Percentiles rank a stretch among this genome's conserved stretches.
Evolutionary conservation across 1,140 invertebrate genomes (phyloP).

Genomic region (Neodiprion virginianus): DNA sequence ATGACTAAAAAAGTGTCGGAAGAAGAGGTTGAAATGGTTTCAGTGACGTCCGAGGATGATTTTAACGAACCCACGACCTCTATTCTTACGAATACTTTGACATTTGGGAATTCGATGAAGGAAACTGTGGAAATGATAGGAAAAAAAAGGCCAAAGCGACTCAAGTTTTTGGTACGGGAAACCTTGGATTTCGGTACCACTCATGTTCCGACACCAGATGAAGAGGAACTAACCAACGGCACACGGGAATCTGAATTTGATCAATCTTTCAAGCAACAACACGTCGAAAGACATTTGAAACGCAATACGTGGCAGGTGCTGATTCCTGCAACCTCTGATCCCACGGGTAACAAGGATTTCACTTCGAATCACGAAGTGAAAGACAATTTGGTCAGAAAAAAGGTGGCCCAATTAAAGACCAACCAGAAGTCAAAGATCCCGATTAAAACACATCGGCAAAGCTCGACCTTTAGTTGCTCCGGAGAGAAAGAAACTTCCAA

Average conservation of each 20-base stretch:
- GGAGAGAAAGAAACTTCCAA: not conserved
- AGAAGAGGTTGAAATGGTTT: not conserved
- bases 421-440: constrained; percentile 13
- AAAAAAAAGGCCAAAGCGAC: not conserved
- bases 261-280: not conserved
- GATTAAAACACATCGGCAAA: not conserved
- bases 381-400: not conserved
- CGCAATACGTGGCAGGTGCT: not conserved
- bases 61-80: too few species aligned
- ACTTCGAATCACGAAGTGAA: not conserved
- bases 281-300: not conserved
- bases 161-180: not conserved
- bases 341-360: not conserved
- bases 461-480: not conserved
- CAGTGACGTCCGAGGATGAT: not conserved
- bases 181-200: not conserved
- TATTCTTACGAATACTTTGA: too few species aligned
- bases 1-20: not conserved
- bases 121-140: not conserved
- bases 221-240: not conserved
- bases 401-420: not conserved
- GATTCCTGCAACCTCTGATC: not conserved
- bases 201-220: not conserved
- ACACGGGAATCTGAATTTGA: not conserved
- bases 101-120: not conserved